A percentile compares a stretch with the other conserved stretches of the same genome.
Evolutionary conservation across 2,797 vertebrate genomes (phyloP).

Genomic region (Phataginus tetradactyla): DNA sequence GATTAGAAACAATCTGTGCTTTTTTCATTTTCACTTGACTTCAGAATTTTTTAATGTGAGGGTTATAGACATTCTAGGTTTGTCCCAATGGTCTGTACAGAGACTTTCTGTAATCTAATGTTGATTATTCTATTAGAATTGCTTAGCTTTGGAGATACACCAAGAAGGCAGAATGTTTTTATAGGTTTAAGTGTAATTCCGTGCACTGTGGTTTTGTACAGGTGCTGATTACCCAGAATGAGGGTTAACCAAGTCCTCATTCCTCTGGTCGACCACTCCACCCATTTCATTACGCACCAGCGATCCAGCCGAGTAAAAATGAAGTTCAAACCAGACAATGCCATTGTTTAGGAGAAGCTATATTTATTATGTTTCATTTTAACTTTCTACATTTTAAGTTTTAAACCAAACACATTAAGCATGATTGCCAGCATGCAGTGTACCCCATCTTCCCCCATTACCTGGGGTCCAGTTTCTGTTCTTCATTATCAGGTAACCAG

Average conservation of each 20-base stretch:
- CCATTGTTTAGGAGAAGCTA: background rate
- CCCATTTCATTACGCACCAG: background rate
- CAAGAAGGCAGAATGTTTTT: background rate
- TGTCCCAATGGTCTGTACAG: background rate
- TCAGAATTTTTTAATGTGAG: background rate
- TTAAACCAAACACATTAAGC: background rate
- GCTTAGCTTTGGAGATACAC: background rate
- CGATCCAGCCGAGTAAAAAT: constrained; percentile 29
- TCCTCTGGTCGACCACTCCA: constrained; percentile 39
- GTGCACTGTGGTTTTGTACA: background rate
- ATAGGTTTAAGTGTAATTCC: background rate
- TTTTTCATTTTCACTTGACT: background rate
- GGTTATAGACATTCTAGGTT: background rate
- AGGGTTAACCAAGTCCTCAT: constrained; percentile 40
- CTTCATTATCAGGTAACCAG: background rate
- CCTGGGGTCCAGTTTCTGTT: background rate
- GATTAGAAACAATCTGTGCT: constrained; percentile 30
- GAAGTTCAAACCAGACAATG: background rate
- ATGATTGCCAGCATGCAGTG: background rate
- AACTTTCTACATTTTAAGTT: background rate
- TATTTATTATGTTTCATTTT: background rate
- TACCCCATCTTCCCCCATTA: background rate
- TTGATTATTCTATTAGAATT: background rate
- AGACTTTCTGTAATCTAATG: background rate
- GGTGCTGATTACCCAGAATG: background rate